These are phyloP conservation scores for Heterocephalus glaber DNA, from an alignment of 2,113 vertebrate genomes.

Conservation along the genomic window DNA sequence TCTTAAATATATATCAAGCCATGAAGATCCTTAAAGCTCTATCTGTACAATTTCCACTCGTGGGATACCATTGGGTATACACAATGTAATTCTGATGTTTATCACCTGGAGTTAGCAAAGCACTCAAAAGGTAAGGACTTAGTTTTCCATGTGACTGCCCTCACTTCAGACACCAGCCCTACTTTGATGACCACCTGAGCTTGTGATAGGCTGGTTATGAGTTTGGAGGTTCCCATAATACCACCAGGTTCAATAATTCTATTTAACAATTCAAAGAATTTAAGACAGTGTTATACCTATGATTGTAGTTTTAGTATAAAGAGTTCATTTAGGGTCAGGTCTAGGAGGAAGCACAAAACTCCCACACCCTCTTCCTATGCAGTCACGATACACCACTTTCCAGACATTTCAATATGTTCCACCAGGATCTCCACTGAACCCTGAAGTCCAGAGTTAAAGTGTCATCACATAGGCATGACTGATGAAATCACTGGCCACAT, in stretches of 20 bases:
- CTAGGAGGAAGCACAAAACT: background rate
- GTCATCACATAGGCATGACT: background rate
- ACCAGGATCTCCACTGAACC: background rate
- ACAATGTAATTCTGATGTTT: background rate
- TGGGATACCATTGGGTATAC: accelerated
- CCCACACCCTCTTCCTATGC: background rate
- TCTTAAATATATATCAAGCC: background rate
- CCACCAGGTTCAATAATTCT: background rate
- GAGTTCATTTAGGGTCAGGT: too few relatives aligned
- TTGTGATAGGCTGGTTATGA: background rate
- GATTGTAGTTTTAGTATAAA: background rate
- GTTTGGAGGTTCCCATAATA: background rate
- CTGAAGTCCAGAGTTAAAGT: background rate
- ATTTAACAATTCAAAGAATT: background rate
- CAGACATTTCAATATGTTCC: background rate
- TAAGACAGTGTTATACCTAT: background rate
- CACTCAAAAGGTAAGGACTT: background rate
- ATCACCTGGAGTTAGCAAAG: background rate
- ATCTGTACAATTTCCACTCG: background rate
- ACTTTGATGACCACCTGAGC: background rate
- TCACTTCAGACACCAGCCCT: background rate
- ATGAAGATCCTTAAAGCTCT: background rate
- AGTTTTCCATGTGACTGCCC: background rate
- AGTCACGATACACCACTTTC: background rate
- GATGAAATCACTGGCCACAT: background rate